phyloP scores from a whole-genome alignment of 2,797 vertebrate species.

The Denticeps clupeoides region DNA sequence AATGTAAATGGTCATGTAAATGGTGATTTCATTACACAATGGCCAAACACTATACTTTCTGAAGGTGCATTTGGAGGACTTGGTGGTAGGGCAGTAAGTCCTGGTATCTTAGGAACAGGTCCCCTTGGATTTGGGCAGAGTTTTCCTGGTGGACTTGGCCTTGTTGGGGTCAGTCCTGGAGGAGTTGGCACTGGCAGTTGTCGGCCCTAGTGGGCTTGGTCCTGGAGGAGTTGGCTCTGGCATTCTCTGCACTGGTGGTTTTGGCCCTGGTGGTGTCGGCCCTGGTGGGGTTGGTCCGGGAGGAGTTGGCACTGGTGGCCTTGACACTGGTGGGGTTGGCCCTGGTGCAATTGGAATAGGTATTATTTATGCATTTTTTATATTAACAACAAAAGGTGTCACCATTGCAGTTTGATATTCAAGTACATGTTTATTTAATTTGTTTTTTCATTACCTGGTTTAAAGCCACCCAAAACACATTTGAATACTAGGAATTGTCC shows the following conservation, averaged over 20 bases:
- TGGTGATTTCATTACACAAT: too few relatives aligned
- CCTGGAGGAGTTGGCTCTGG: background rate
- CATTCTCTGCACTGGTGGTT: background rate
- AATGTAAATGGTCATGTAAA: too few relatives aligned
- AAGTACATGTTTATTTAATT: too few relatives aligned
- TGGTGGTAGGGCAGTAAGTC: background rate
- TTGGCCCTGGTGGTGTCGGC: constrained; percentile 6
- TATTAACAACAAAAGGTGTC: too few relatives aligned
- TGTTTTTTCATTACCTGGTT: too few relatives aligned
- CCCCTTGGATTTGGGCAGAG: too few relatives aligned
- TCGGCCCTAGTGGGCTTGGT: background rate
- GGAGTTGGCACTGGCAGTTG: too few relatives aligned
- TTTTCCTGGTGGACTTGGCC: background rate
- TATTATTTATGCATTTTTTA: too few relatives aligned
- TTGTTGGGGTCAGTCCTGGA: background rate
- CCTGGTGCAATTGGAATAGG: constrained; percentile 7
- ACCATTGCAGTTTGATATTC: too few relatives aligned
- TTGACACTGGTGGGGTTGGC: constrained; percentile 5
- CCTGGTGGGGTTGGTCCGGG: constrained; percentile 13
- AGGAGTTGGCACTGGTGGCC: constrained; percentile 9
- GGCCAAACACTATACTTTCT: too few relatives aligned
- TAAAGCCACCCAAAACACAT: too few relatives aligned
- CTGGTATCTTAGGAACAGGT: background rate
- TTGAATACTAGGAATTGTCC: too few relatives aligned
- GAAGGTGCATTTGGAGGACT: background rate